Evolutionary conservation across 2,797 vertebrate genomes (phyloP).

Genomic region (Alca torda): DNA sequence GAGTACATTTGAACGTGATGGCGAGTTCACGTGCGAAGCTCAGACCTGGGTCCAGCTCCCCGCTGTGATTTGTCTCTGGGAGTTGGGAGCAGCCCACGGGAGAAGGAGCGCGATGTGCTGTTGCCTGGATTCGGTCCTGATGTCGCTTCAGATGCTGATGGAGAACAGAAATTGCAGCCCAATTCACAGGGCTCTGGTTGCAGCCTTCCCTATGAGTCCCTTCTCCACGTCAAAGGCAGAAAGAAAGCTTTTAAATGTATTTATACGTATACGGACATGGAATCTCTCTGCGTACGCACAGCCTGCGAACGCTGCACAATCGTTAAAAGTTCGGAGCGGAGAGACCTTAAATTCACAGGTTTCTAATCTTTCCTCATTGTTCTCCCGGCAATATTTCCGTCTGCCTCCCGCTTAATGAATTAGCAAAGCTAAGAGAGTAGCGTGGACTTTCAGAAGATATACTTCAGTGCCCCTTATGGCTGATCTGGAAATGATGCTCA

Average conservation of each 20-base stretch:
- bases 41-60: not conserved
- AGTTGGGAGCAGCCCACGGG: not conserved
- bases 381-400: not conserved
- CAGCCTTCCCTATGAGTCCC: not conserved
- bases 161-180: not conserved
- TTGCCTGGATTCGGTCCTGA: not conserved
- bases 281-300: not conserved
- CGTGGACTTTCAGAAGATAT: slow-evolving; percentile 37
- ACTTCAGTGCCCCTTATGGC: slow-evolving; percentile 46
- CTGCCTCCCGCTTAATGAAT: slow-evolving; percentile 33
- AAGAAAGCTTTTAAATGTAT: not conserved
- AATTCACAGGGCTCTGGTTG: not conserved
- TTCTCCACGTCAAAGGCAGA: not conserved
- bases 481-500: slow-evolving; percentile 36
- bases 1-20: not conserved
- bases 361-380: not conserved
- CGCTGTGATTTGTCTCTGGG: not conserved
- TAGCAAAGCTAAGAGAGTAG: slow-evolving; percentile 26
- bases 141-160: not conserved
- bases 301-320: not conserved
- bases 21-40: not conserved
- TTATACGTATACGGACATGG: not conserved
- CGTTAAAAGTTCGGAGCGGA: not conserved
- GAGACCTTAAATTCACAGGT: not conserved
- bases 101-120: not conserved